phyloP scores from a whole-genome alignment of 1,140 invertebrate species.

The Meloidogyne hapla region DNA sequence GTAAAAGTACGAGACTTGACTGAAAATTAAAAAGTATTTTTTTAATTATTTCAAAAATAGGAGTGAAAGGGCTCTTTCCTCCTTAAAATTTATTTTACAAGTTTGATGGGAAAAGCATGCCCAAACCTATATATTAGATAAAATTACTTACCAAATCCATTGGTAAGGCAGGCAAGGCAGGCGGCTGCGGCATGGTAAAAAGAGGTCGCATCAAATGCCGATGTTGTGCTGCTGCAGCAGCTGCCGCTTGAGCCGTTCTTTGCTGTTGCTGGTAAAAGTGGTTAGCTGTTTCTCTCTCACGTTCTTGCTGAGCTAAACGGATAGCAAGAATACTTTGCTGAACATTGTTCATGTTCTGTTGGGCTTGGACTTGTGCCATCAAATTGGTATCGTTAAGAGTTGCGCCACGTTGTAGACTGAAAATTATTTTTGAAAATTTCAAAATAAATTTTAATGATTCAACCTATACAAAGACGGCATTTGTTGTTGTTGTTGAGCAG shows the following conservation, averaged over 20 bases:
- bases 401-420: conserved; percentile 7
- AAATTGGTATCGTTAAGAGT: not conserved
- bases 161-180: not conserved
- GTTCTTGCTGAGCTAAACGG: conserved; percentile 36
- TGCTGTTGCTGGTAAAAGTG: conserved; percentile 43
- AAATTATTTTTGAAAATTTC: not conserved
- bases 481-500: conserved; percentile 12
- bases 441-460: not conserved
- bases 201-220: conserved; percentile 20
- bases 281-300: conserved; percentile 32
- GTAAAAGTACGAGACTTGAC: conserved; percentile 16
- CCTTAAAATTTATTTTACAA: too few species aligned
- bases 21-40: not conserved
- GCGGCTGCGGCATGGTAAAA: conserved; percentile 25
- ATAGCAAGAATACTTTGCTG: conserved; percentile 28
- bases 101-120: too few species aligned
- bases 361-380: not conserved
- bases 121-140: not conserved
- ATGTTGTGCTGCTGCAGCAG: conserved; percentile 22
- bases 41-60: too few species aligned
- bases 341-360: conserved; percentile 23
- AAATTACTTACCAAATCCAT: conserved; percentile 18
- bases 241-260: conserved; percentile 23
- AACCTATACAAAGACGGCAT: conserved; percentile 19
- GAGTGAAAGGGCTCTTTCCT: too few species aligned